These are phyloP conservation scores for Lydus trimaculatus DNA, from an alignment of 2,888 invertebrate species.

Conservation along the genomic window DNA sequence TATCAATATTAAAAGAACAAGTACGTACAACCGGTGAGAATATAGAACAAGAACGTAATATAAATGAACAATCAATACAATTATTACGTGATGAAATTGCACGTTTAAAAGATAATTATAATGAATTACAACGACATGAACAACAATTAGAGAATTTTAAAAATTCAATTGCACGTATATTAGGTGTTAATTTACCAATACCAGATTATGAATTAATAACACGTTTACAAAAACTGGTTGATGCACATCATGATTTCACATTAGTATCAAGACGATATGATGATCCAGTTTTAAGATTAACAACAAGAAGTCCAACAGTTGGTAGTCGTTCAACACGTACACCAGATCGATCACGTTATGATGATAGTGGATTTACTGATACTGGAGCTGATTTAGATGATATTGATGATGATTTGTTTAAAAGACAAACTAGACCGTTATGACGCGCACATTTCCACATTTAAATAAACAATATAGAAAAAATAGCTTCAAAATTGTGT, in stretches of 20 bases:
- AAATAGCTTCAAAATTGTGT: not conserved
- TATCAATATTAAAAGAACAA: conserved; percentile 76
- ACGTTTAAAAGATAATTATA: conserved; percentile 75
- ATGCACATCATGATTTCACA: conserved; percentile 88
- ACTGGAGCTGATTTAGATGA: conserved; percentile 69
- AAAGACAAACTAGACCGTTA: conserved; percentile 65
- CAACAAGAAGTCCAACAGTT: conserved; percentile 67
- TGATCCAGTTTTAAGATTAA: conserved; percentile 63
- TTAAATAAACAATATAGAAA: conserved; percentile 16
- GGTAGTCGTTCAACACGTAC: conserved; percentile 59
- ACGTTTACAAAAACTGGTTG: conserved; percentile 81
- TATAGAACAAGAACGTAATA: conserved; percentile 73
- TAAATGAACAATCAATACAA: conserved; percentile 73
- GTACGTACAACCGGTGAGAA: conserved; percentile 72
- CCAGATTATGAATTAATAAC: conserved; percentile 68
- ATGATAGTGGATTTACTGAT: conserved; percentile 77
- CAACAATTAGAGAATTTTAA: conserved; percentile 80
- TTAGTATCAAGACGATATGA: conserved; percentile 80
- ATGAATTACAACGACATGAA: conserved; percentile 78
- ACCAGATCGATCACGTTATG: conserved; percentile 68
- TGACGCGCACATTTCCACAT: conserved; percentile 60
- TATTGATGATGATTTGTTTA: conserved; percentile 74
- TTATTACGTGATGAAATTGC: conserved; percentile 79
- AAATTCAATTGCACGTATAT: conserved; percentile 65
- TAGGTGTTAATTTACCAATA: conserved; percentile 64